Evolutionary conservation across 2,113 vertebrate genomes (phyloP).

Genomic region (Oreocharis arfaki): DNA sequence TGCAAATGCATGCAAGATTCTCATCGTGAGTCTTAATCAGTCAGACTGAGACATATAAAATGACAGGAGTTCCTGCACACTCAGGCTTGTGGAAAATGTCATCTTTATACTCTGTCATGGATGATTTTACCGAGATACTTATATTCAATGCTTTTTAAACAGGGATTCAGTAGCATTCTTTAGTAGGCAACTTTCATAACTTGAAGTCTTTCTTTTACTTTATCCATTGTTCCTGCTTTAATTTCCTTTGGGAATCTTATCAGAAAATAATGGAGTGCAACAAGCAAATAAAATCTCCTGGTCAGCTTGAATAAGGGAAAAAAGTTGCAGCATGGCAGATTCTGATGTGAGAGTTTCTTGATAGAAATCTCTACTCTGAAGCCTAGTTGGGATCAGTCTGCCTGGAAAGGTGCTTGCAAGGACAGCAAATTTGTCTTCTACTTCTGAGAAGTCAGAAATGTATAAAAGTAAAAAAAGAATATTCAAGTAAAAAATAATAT

Average conservation of each 20-base stretch:
- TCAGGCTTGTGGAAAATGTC: background rate
- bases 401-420: background rate
- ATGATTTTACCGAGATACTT: background rate
- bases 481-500: background rate
- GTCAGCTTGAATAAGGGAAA: background rate
- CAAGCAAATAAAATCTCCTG: background rate
- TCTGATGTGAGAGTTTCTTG: background rate
- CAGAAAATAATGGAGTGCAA: background rate
- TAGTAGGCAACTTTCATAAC: background rate
- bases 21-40: background rate
- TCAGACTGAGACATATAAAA: background rate
- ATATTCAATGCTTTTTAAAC: background rate
- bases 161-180: background rate
- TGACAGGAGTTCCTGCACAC: background rate
- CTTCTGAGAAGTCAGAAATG: background rate
- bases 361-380: background rate
- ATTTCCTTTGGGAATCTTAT: background rate
- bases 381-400: background rate
- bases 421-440: background rate
- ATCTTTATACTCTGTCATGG: background rate
- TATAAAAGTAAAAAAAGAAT: background rate
- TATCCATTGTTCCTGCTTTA: background rate
- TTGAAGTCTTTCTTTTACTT: background rate
- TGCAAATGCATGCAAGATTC: background rate
- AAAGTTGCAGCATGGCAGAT: background rate